Conservation (phyloP, 1,140 invertebrate species). For the Drosophila sp. region DNA sequence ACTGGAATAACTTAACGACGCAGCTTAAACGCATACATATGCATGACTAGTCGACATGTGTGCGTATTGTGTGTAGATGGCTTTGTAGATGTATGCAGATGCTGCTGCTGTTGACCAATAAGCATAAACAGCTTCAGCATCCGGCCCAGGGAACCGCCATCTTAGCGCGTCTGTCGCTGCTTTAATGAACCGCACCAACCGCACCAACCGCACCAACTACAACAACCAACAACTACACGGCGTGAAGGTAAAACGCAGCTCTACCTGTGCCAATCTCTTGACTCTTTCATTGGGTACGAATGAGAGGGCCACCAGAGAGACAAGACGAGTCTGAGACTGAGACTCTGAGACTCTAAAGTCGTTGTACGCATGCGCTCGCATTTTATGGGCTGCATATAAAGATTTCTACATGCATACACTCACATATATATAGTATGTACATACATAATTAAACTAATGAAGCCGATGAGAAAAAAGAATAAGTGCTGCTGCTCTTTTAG, state of each 20-base stretch:
- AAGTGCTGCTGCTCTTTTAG: constrained; percentile 24
- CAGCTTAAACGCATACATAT: constrained; percentile 70
- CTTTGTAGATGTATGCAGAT: constrained; percentile 28
- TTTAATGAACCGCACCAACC: constrained; percentile 70
- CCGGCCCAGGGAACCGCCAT: constrained; percentile 71
- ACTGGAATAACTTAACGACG: constrained; percentile 83
- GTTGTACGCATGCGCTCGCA: constrained; percentile 52
- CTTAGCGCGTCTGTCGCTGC: constrained; percentile 59
- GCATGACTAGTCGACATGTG: constrained; percentile 42
- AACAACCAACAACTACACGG: constrained; percentile 14
- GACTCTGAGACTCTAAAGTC: not conserved
- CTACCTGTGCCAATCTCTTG: constrained; percentile 54
- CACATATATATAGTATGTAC: constrained; percentile 21
- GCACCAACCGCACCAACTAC: constrained; percentile 54
- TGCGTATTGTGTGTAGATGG: constrained; percentile 13
- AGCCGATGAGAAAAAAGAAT: constrained; percentile 52
- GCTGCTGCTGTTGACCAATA: constrained; percentile 75
- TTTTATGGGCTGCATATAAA: constrained; percentile 10
- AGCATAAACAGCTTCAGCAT: constrained; percentile 80
- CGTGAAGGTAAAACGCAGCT: constrained; percentile 39
- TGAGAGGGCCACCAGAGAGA: constrained; percentile 6
- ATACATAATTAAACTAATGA: constrained; percentile 80
- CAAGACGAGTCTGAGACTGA: not conserved
- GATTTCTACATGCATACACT: constrained; percentile 33
- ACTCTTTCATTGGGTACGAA: constrained; percentile 20